Evolutionary conservation across 2,888 invertebrate species (phyloP), one percentile per base, ranked within the genome.

Genomic region (Phrixothrix hirtus): DNA sequence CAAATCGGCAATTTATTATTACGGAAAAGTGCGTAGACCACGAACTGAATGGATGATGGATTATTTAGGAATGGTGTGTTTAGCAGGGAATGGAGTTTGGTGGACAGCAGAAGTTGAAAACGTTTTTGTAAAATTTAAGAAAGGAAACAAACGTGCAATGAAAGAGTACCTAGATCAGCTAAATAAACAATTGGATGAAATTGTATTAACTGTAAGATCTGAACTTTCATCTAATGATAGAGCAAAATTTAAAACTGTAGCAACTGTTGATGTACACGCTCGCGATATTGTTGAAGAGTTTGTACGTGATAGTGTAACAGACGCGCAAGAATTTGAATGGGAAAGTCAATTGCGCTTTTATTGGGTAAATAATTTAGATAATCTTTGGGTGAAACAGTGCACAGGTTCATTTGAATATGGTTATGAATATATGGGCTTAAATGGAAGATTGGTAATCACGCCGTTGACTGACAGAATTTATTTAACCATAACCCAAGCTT

Each of bases 61-160:
- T 62, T 94, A 90, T 75, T 89, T 89, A 71, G 95, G 95, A 39
- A 76, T 75, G 75, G 62, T 76, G 4, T 72, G 74, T 47, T 58
- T 76, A 32, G 91, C 88, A 0, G 89, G 90, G 0, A 92, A 92
- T 78, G 89, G 90, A 65, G 88, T 95, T 1, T 95, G 95, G 95
- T 95, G 95, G 95, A 95, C 95, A 0, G 92, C 92, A 4, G 95
- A 95, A 73, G 92, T 94, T 0, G 95, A 95, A 69, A 89, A 95
- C 69, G 90, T 92, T 0, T 95, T 95, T 71, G 75, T 72, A 2
- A 86, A 83, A 68, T 83, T 87, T 32, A 78, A 82, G 4, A 81
- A 81, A 55, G 92, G 94, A 1, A 83, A 88, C 59, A 92, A 93
- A 72, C 79, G 88, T 7, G 92, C 93, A 0, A 93, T 95, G 92